phyloP scores from a whole-genome alignment of 2,113 vertebrate genomes.

The Sturnira hondurensis region DNA sequence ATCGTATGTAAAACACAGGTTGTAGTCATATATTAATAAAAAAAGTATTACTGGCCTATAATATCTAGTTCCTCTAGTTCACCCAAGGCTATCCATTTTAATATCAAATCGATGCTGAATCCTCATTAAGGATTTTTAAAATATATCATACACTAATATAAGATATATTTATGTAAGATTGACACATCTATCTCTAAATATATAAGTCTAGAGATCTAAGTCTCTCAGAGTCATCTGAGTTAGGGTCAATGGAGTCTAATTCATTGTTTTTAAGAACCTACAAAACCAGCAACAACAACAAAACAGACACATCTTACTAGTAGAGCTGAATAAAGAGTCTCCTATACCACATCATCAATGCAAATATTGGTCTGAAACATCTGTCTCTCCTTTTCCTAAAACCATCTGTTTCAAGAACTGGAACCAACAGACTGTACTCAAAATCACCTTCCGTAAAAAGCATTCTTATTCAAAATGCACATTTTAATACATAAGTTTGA shows the following conservation, averaged over 20 bases:
- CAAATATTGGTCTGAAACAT: background rate
- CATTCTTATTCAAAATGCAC: background rate
- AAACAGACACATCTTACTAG: background rate
- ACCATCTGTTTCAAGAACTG: background rate
- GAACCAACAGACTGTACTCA: background rate
- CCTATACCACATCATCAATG: background rate
- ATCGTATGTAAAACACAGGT: background rate
- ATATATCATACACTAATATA: background rate
- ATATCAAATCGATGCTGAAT: background rate
- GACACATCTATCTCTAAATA: background rate
- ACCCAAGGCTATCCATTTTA: background rate
- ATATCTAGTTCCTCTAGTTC: background rate
- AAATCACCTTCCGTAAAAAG: background rate
- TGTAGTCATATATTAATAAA: background rate
- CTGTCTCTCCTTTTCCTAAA: background rate
- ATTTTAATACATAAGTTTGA: background rate
- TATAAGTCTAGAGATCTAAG: background rate
- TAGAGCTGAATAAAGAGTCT: background rate
- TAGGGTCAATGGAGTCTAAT: slow-evolving; percentile 55
- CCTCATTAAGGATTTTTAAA: background rate
- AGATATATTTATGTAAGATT: background rate
- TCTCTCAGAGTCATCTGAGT: background rate
- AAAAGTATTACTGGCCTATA: background rate
- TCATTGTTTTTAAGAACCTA: slow-evolving; percentile 83
- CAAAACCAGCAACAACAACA: background rate